Evolutionary conservation across 1,140 invertebrate species (phyloP).

Genomic region (Heterodera carotae): DNA sequence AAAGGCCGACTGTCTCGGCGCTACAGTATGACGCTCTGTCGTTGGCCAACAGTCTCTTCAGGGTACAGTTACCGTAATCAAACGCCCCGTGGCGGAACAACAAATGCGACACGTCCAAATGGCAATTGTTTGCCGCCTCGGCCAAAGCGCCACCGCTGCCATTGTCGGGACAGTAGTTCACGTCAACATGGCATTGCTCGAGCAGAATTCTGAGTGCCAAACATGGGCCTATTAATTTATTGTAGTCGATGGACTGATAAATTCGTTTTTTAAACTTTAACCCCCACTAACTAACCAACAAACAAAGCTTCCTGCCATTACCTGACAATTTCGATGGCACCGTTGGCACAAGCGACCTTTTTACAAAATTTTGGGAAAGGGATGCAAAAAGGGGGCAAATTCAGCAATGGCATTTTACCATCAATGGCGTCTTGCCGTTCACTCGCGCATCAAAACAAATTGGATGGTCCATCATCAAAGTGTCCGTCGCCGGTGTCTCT

Average conservation of each 20-base stretch:
- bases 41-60: constrained; percentile 64
- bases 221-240: constrained; percentile 71
- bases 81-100: constrained; percentile 82
- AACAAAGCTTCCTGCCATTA: constrained; percentile 40
- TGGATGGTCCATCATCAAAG: not conserved
- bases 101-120: constrained; percentile 72
- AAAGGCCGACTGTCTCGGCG: constrained; percentile 37
- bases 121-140: constrained; percentile 75
- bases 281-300: constrained; percentile 64
- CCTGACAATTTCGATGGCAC: constrained; percentile 42
- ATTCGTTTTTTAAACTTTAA: no score
- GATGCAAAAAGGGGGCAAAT: constrained; percentile 32
- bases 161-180: constrained; percentile 65
- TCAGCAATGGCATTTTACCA: constrained; percentile 68
- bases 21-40: constrained; percentile 10
- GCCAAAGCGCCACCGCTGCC: constrained; percentile 72
- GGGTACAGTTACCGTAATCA: constrained; percentile 81
- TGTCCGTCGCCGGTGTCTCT: not conserved
- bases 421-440: constrained; percentile 44
- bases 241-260: no score
- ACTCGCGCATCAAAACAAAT: constrained; percentile 31
- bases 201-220: constrained; percentile 70
- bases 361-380: not conserved
- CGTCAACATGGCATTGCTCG: constrained; percentile 71
- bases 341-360: constrained; percentile 62